phyloP scores from a whole-genome alignment of 1,140 invertebrate species.

The Scaptomyza hsui region DNA sequence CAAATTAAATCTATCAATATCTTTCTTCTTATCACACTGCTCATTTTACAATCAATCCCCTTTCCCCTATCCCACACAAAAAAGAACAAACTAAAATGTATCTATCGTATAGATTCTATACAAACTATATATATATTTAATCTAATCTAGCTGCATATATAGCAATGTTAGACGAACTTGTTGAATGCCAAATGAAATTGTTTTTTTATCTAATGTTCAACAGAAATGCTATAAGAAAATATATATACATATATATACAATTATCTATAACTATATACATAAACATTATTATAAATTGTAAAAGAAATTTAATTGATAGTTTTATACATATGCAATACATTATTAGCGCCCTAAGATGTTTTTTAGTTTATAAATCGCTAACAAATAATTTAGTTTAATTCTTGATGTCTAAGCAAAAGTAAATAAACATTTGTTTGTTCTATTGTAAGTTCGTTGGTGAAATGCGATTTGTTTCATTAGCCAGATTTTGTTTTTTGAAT shows the following conservation, averaged over 20 bases:
- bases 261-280: slow-evolving; percentile 42
- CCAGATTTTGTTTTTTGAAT: slow-evolving; percentile 35
- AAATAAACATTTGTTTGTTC: slow-evolving; percentile 64
- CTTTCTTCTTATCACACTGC: slow-evolving; percentile 37
- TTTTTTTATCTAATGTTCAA: slow-evolving; percentile 61
- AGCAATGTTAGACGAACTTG: slow-evolving; percentile 73
- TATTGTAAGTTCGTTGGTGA: slow-evolving; percentile 63
- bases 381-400: slow-evolving; percentile 77
- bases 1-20: slow-evolving; percentile 30
- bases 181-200: slow-evolving; percentile 78
- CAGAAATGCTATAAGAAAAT: slow-evolving; percentile 49
- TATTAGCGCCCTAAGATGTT: slow-evolving; percentile 71
- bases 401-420: slow-evolving; percentile 55
- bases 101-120: slow-evolving; percentile 52
- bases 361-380: slow-evolving; percentile 77
- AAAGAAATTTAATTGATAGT: slow-evolving; percentile 36
- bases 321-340: slow-evolving; percentile 60
- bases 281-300: slow-evolving; percentile 27
- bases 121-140: slow-evolving; percentile 31
- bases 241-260: slow-evolving; percentile 25
- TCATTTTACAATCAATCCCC: slow-evolving; percentile 28
- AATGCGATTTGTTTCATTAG: slow-evolving; percentile 52
- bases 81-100: slow-evolving; percentile 74
- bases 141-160: slow-evolving; percentile 21
- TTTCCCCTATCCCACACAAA: neutral